Base-by-base conservation (phyloP, 2,113 vertebrate species). In the Ctenodactylus gundi region DNA sequence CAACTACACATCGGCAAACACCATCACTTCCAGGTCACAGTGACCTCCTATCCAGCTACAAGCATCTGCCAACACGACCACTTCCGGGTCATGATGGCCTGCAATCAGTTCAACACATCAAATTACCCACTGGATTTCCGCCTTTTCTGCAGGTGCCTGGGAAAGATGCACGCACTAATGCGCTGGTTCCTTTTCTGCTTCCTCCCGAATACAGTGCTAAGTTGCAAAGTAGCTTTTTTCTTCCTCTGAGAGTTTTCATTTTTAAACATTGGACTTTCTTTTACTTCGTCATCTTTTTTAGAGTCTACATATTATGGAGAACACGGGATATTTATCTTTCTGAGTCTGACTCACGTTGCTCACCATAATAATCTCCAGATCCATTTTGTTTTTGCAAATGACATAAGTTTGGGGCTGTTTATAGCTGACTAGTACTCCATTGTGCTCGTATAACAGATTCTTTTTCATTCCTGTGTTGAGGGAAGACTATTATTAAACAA, bases 81-180 rank as follows among this genome's bases (percentile, higher is more conserved):
- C 46, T 81, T 53, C 90, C 27, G 46, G 23, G 53, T 20, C 15
- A 46, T 0, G 21, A 18, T 44, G 14, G 60, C 7, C 34, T 83
- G 27, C 21, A 44, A 34, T 13, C 13, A 53, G 15, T 17, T 53
- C 18, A 51, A 55, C 21, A 34, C 1, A 0, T 10, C 73, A 44
- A 17, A 25, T 72, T 51, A 15, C 23, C 60, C 31, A 34, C 2
- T 44, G 39, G 41, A 11, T 36, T 27, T 4, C 23, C 23, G 21
- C 15, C 20, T 77, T 53, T 15, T 25, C 27, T 17, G 0, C 0
- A 1, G 39, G 51, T 8, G 27, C 41, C 62, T 6, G 17, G 53
- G 20, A 34, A 77, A 18, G 27, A 49, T n/a, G n/a, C n/a, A 88
- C 41, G 25, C 15, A 44, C 23, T 0, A 0, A 2, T 0, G 14